Percentiles rank a stretch among this genome's conserved stretches.
Conservation (phyloP, 2,888 invertebrate species). For the Gibbula magus region DNA sequence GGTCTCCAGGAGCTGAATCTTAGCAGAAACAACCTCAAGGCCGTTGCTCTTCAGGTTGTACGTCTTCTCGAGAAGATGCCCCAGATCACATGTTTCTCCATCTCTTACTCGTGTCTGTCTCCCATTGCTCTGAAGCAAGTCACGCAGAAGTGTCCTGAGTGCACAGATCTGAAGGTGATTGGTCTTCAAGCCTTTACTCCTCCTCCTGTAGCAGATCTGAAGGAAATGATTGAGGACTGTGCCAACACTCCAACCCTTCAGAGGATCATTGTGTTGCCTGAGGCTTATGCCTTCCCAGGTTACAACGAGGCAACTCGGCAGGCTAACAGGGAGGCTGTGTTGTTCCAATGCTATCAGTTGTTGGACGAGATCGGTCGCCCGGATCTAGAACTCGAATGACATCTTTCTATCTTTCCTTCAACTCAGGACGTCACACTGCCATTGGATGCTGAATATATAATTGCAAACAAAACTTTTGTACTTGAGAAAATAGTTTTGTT, state of each 20-base stretch:
- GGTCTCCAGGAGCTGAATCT: slow-evolving; percentile 62
- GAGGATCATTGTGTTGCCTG: slow-evolving; percentile 62
- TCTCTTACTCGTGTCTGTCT: slow-evolving; percentile 59
- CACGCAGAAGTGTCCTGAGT: slow-evolving; percentile 49
- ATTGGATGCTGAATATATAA: too few species aligned
- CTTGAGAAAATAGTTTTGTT: too few species aligned
- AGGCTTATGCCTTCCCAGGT: slow-evolving; percentile 67
- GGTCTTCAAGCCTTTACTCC: slow-evolving; percentile 66
- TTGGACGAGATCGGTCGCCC: slow-evolving; percentile 43
- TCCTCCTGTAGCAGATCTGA: slow-evolving; percentile 49
- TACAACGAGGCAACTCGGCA: slow-evolving; percentile 47
- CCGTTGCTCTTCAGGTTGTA: slow-evolving; percentile 40
- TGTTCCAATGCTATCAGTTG: slow-evolving; percentile 39
- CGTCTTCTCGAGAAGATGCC: slow-evolving; percentile 45
- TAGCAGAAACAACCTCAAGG: slow-evolving; percentile 63
- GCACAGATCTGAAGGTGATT: slow-evolving; percentile 54
- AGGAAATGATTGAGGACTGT: slow-evolving; percentile 51
- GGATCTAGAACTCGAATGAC: slow-evolving; percentile 54
- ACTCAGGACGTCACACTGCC: too few species aligned
- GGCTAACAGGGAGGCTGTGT: slow-evolving; percentile 43
- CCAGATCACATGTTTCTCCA: slow-evolving; percentile 55
- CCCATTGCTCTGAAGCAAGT: slow-evolving; percentile 51
- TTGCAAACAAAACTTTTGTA: too few species aligned
- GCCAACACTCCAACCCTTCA: slow-evolving; percentile 57
- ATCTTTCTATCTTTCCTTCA: too few species aligned